Evolutionary conservation across 2,888 invertebrate species (phyloP).

Genomic region (Nemotelus nigrinus): DNA sequence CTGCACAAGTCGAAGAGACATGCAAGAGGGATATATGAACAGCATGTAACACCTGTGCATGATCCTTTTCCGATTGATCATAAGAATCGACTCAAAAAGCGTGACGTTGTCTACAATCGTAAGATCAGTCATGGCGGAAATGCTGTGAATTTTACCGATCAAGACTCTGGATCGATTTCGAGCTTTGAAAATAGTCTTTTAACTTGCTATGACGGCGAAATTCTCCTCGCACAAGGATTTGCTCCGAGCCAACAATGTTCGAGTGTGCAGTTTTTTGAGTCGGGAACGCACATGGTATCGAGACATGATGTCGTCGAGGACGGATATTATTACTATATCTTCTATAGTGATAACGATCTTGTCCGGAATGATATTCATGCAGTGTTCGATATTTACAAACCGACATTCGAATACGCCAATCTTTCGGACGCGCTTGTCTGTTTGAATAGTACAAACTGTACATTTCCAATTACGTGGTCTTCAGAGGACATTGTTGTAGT

Average conservation of each 20-base stretch:
- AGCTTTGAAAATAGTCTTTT: conserved; percentile 83
- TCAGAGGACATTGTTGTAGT: conserved; percentile 84
- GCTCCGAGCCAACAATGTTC: conserved; percentile 75
- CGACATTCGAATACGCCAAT: conserved; percentile 79
- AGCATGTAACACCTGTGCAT: conserved; percentile 25
- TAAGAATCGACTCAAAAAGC: conserved; percentile 53
- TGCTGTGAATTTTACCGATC: conserved; percentile 68
- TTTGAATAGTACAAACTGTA: conserved; percentile 80
- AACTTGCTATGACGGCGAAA: conserved; percentile 79
- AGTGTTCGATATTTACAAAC: conserved; percentile 85
- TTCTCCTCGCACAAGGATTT: conserved; percentile 77
- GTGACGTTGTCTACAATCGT: conserved; percentile 71
- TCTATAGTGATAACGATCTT: conserved; percentile 86
- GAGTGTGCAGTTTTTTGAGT: conserved; percentile 75
- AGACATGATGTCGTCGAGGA: conserved; percentile 78
- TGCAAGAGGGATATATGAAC: conserved; percentile 16
- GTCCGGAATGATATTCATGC: conserved; percentile 84
- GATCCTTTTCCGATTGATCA: conserved; percentile 26
- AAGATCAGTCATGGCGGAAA: conserved; percentile 83
- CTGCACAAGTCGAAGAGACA: conserved; percentile 7
- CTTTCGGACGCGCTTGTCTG: conserved; percentile 67
- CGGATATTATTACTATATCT: conserved; percentile 90
- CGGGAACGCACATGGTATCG: conserved; percentile 74
- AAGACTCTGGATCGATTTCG: conserved; percentile 76
- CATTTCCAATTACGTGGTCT: conserved; percentile 76